Conservation (phyloP, 92 coral and sea anemone species). For the Umimayanthus chanpuru region DNA sequence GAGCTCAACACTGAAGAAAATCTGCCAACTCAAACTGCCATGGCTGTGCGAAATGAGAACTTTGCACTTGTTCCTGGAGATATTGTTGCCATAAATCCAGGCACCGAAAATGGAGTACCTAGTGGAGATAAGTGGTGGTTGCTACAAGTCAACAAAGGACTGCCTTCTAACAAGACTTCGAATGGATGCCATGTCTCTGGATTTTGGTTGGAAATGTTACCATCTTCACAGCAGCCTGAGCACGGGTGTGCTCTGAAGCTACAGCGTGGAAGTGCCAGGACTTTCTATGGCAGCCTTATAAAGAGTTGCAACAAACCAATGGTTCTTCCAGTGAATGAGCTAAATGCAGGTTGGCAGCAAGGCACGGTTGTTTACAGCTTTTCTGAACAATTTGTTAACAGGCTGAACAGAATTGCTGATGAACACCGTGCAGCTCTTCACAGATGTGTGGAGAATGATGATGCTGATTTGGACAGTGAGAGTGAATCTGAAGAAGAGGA, state of each 20-base stretch:
- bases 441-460: background rate
- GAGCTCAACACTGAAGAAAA: constrained; percentile 27
- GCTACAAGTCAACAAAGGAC: constrained; percentile 49
- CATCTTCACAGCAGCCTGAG: constrained; percentile 37
- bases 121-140: constrained; percentile 56
- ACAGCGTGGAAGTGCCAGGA: constrained; percentile 20
- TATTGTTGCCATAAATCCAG: constrained; percentile 62
- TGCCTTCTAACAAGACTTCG: constrained; percentile 21
- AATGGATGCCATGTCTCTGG: constrained; percentile 53
- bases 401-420: constrained; percentile 32
- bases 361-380: constrained; percentile 49
- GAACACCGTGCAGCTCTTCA: background rate
- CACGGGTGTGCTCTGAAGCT: constrained; percentile 48
- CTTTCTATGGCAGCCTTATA: constrained; percentile 46
- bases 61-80: constrained; percentile 53
- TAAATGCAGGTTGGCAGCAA: constrained; percentile 52
- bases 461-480: background rate
- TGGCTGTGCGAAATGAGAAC: constrained; percentile 25
- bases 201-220: constrained; percentile 53
- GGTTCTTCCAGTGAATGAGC: constrained; percentile 33
- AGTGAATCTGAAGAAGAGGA: constrained; percentile 5
- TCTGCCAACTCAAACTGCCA: background rate
- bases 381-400: constrained; percentile 31
- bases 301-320: constrained; percentile 30
- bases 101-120: constrained; percentile 52